phyloP scores from a whole-genome alignment of 2,113 vertebrate species.

The Grammomys surdaster region DNA sequence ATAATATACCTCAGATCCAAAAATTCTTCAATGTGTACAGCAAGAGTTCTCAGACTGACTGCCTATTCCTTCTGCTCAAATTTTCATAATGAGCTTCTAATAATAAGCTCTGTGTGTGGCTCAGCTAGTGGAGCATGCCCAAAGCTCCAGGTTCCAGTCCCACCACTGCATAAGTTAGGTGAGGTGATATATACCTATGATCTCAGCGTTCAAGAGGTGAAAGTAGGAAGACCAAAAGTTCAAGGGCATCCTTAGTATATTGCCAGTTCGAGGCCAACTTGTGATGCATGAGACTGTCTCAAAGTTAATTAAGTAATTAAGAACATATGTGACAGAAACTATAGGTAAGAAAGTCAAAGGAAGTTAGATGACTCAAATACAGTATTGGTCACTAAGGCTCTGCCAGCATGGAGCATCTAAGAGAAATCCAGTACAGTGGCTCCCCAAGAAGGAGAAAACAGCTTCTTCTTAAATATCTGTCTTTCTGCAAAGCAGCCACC shows the following conservation, averaged over 20 bases:
- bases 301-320: neutral
- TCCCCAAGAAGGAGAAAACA: neutral
- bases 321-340: neutral
- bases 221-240: neutral
- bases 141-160: neutral
- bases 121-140: neutral
- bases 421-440: neutral
- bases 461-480: neutral
- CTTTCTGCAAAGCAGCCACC: neutral
- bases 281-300: neutral
- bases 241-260: neutral
- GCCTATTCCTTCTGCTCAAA: neutral
- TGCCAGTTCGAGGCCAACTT: neutral
- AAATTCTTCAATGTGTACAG: neutral
- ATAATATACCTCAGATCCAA: neutral
- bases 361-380: neutral
- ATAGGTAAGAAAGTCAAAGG: conserved; percentile 23
- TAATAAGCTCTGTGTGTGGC: neutral
- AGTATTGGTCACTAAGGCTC: no score
- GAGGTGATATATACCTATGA: no score
- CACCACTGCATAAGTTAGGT: no score
- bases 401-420: neutral
- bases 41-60: neutral
- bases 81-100: neutral
- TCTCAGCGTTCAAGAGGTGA: neutral